Conservation (phyloP, 2,888 invertebrate genomes). For the Dendrolimus pini region DNA sequence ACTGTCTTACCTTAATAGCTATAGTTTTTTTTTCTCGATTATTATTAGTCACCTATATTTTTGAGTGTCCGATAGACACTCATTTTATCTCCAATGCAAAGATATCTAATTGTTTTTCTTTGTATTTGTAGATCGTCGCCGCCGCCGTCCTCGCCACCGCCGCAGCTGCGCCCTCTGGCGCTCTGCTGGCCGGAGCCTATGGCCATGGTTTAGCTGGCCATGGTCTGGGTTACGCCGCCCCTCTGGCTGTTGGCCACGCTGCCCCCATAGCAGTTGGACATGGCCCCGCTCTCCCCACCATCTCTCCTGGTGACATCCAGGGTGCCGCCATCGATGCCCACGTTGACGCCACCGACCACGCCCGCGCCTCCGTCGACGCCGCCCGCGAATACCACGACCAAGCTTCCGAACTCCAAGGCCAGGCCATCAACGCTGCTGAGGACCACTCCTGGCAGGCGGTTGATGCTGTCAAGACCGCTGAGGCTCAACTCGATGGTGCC, state of each 20-base stretch:
- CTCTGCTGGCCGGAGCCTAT: constrained; percentile 50
- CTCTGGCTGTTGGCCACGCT: constrained; percentile 34
- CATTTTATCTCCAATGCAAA: no score
- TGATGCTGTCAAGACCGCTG: constrained; percentile 61
- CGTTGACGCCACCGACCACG: constrained; percentile 63
- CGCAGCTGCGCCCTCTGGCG: constrained; percentile 60
- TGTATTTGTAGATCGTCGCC: constrained; percentile 69
- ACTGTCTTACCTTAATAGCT: no score
- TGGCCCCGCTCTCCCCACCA: constrained; percentile 51
- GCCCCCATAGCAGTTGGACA: constrained; percentile 37
- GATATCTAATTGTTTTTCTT: constrained; percentile 24
- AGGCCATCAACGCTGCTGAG: constrained; percentile 65
- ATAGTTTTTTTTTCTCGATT: no score
- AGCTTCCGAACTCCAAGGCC: constrained; percentile 61
- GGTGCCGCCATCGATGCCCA: constrained; percentile 67
- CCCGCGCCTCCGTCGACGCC: constrained; percentile 61
- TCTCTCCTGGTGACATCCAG: constrained; percentile 61
- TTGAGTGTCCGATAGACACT: no score
- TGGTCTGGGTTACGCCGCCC: constrained; percentile 30
- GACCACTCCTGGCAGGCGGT: constrained; percentile 68
- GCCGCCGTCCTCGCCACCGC: constrained; percentile 69
- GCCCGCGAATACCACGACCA: constrained; percentile 65
- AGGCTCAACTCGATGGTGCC: constrained; percentile 63
- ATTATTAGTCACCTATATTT: no score
- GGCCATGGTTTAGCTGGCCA: constrained; percentile 31